Evolutionary conservation across 2,113 vertebrate genomes (phyloP), one percentile per base, ranked within the genome.

Genomic region (Tringa solitaria): DNA sequence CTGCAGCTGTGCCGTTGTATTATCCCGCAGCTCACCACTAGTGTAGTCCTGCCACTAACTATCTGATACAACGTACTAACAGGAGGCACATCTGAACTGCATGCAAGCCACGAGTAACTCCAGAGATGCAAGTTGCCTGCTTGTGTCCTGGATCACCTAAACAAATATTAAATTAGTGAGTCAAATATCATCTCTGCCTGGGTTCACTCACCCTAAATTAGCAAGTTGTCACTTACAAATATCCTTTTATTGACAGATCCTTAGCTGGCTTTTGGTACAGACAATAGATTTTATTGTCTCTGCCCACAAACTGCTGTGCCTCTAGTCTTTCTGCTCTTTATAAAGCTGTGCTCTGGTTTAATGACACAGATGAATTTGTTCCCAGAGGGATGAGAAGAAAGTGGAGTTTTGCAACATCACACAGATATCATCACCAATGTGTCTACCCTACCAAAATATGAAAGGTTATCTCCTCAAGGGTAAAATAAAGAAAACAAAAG

Each of bases 381-480:
- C 61, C 84, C 65, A 77, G 41, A 87, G 26, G 41, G 17, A 67
- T 69, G n/a, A 87, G 50, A 79, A 94, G 84, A 92, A 96, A 89
- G 69, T 37, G 20, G 24, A 94, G 41, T 94, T 96, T 75, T 96
- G 89, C 87, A 94, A 93, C 37, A 85, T 56, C 65, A 60, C 27
- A 75, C 64, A 85, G 75, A 67, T 54, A 59, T 46, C 59, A 81
- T 96, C 51, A 41, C 56, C 8, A 2, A 61, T 51, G 26, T 63
- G 77, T 89, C 86, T 84, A 12, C 48, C 80, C 16, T 59, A 91
- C 56, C 48, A 89, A 87, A 96, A 87, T 74, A 90, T 60, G 72
- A 82, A 93, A 96, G 89, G 93, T 97, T 96, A 95, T 96, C 91
- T 91, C 60, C 86, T 96, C 94, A 95, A 97, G 96, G 89, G 77